Percentiles rank a stretch among this genome's conserved stretches.
Conservation (phyloP, 2,797 vertebrate species). For the Arctocebus calabarensis region DNA sequence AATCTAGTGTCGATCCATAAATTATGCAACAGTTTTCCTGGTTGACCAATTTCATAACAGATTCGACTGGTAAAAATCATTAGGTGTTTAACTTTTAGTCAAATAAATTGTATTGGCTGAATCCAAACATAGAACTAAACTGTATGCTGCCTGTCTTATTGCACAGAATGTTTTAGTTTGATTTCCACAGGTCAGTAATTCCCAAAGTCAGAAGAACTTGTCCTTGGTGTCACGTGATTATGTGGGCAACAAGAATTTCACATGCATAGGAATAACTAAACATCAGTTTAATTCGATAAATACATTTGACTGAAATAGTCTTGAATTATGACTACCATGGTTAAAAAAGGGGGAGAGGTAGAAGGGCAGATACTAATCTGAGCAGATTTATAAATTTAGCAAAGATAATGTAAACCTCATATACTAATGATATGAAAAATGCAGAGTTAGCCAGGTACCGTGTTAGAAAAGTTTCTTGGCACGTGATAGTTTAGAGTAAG, state of each 20-base stretch:
- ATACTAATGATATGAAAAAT: not conserved
- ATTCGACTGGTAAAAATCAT: slow-evolving; percentile 41
- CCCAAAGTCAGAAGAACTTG: slow-evolving; percentile 37
- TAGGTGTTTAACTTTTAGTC: slow-evolving; percentile 46
- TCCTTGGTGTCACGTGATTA: slow-evolving; percentile 21
- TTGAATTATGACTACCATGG: not conserved
- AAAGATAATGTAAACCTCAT: not conserved
- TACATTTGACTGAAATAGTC: not conserved
- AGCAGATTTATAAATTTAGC: slow-evolving; percentile 5
- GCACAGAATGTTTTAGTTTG: slow-evolving; percentile 26
- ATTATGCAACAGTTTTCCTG: slow-evolving; percentile 27
- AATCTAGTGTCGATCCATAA: not conserved
- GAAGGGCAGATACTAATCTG: not conserved
- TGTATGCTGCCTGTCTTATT: not conserved
- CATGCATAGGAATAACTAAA: not conserved
- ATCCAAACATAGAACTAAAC: not conserved
- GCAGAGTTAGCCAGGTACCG: not conserved
- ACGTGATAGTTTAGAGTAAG: not conserved
- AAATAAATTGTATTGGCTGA: slow-evolving; percentile 1
- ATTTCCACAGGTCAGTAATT: slow-evolving; percentile 58
- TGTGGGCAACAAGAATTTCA: not conserved
- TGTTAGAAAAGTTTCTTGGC: not conserved
- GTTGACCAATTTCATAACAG: slow-evolving; percentile 61
- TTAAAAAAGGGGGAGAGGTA: not conserved
- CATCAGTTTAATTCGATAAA: slow-evolving; percentile 24